Evolutionary conservation across 2,113 vertebrate genomes (phyloP), one percentile per base, ranked within the genome.

Genomic region (Hiodon alosoides): DNA sequence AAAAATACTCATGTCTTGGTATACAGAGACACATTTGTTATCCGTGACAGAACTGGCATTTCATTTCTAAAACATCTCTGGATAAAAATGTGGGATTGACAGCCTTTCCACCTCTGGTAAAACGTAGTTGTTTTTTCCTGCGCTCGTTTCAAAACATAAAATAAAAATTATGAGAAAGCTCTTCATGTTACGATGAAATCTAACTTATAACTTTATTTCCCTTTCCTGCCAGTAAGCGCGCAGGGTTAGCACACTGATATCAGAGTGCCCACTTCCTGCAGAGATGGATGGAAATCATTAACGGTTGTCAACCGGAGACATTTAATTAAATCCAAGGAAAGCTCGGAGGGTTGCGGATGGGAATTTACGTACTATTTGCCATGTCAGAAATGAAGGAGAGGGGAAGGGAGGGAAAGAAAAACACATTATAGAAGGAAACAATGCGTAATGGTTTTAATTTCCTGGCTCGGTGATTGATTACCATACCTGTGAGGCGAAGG

Each of bases 401-500:
- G 31, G 31, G 31, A 31, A 31, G 31, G 31, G 31, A 31, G 31
- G 31, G 31, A 31, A 31, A 31, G 16, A 50, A 74, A 31, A 54
- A 9, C 60, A 14, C n/a, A 77, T 65, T 71, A 76, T 73, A 76
- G 79, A 16, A 60, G 54, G 62, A 71, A 59, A 61, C 71, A 76
- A 74, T 79, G 77, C 69, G 77, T 77, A 83, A 85, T 85, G 85
- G 81, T 72, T 75, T 87, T 86, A 71, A 87, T 89, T 87, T 88
- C 86, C 87, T 81, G 82, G 80, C 79, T 67, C 64, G 73, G 77
- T 85, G 86, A 87, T 86, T 87, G 86, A 85, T 85, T 62, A 64
- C 70, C 69, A 79, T 93, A 99, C 97, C 95, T 97, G 95, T 81
- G 92, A 86, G 75, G 92, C 94, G 84, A 98, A 92, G 5, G 86